These are phyloP conservation scores for Siderastrea radians DNA, from an alignment of 92 coral and sea anemone genomes.

Conservation along the genomic window DNA sequence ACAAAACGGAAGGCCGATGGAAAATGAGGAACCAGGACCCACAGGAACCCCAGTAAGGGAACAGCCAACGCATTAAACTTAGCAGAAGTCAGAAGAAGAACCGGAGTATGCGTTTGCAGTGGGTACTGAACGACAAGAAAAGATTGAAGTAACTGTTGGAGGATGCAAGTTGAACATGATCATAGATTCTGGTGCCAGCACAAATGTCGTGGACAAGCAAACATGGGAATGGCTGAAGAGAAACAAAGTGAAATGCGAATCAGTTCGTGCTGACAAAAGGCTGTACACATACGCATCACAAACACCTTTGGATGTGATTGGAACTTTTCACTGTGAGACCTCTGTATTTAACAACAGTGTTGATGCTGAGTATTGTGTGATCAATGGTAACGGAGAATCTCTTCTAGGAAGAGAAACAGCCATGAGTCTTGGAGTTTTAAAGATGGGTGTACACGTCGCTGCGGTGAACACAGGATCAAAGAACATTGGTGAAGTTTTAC, in stretches of 20 bases:
- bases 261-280: not conserved
- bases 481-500: too few relatives aligned
- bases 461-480: too few relatives aligned
- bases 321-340: too few relatives aligned
- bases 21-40: not conserved
- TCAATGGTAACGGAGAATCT: not conserved
- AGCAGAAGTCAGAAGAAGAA: slow-evolving; percentile 2
- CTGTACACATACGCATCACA: not conserved
- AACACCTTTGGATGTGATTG: not conserved
- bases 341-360: too few relatives aligned
- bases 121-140: not conserved
- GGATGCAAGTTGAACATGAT: slow-evolving; percentile 18
- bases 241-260: not conserved
- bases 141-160: slow-evolving; percentile 25
- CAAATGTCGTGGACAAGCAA: not conserved
- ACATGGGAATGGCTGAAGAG: not conserved
- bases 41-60: slow-evolving; percentile 12
- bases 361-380: not conserved
- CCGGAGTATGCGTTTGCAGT: slow-evolving; percentile 33
- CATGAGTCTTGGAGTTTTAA: too few relatives aligned
- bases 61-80: slow-evolving; percentile 9
- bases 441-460: too few relatives aligned
- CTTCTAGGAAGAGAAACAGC: not conserved
- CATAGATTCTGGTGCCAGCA: too few relatives aligned
- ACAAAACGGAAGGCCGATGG: slow-evolving; percentile 6